phyloP scores from a whole-genome alignment of 2,113 vertebrate species.

The Mobula hypostoma region DNA sequence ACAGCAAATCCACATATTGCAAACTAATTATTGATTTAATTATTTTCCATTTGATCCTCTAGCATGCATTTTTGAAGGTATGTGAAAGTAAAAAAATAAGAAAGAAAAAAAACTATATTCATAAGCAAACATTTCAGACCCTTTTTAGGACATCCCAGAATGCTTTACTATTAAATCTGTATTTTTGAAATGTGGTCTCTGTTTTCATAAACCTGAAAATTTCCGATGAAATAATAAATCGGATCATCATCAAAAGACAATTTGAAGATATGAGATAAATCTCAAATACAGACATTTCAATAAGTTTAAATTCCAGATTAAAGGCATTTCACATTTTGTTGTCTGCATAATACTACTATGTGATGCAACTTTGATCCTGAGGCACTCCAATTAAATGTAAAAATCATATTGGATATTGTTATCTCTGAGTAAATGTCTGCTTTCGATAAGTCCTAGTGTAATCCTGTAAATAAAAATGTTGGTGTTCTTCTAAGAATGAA shows the following conservation, averaged over 20 bases:
- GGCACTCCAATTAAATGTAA: neutral
- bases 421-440: neutral
- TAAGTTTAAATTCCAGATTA: neutral
- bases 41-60: neutral
- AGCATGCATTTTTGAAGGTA: neutral
- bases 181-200: too few relatives aligned
- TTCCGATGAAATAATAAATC: neutral
- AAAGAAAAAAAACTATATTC: too few relatives aligned
- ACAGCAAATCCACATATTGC: neutral
- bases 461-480: constrained; percentile 22
- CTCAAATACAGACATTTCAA: neutral
- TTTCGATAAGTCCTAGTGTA: neutral
- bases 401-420: neutral
- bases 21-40: neutral
- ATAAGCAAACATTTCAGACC: too few relatives aligned
- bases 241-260: neutral
- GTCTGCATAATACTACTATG: neutral
- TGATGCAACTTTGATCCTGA: neutral
- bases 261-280: neutral
- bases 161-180: too few relatives aligned
- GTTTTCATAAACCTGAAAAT: neutral
- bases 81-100: too few relatives aligned
- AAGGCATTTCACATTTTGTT: neutral
- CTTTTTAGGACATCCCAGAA: too few relatives aligned
- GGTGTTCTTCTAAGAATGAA: neutral